phyloP scores from a whole-genome alignment of 2,888 invertebrate genomes.

The Seladonia tumulorum region DNA sequence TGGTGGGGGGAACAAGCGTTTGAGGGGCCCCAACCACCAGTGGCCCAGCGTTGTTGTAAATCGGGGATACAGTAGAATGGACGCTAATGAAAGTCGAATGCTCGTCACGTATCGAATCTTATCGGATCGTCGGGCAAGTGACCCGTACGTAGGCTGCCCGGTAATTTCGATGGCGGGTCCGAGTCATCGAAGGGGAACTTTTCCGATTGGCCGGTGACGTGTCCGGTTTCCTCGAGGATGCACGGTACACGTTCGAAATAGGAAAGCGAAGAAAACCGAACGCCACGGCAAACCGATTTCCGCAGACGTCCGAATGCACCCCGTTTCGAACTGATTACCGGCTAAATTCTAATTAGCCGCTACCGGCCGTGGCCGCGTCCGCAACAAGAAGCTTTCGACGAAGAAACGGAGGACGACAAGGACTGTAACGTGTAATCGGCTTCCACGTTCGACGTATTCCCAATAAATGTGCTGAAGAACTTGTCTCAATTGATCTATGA shows the following conservation, averaged over 20 bases:
- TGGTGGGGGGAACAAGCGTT: too few relatives aligned
- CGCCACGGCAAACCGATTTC: conserved; percentile 16
- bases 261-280: conserved; percentile 11
- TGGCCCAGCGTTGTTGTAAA: background rate
- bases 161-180: conserved; percentile 3
- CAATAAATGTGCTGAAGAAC: conserved; percentile 1
- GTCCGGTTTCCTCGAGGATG: background rate
- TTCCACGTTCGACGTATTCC: background rate
- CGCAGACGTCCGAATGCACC: too few relatives aligned
- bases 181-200: background rate
- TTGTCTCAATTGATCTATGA: background rate
- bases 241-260: background rate
- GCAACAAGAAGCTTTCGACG: background rate
- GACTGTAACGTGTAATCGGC: conserved; percentile 1
- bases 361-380: background rate
- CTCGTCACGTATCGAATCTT: conserved; percentile 14
- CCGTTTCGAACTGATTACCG: conserved; percentile 2
- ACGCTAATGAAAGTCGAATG: conserved; percentile 15
- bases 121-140: conserved; percentile 6
- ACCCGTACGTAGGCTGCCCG: conserved; percentile 4
- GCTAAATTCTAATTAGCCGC: conserved; percentile 26
- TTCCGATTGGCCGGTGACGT: background rate
- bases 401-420: background rate
- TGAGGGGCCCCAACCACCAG: too few relatives aligned
- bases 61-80: background rate